A percentile compares a stretch with the other conserved stretches of the same genome.
Conservation (phyloP, 1,140 invertebrate species). For the Ceratina australensis region DNA sequence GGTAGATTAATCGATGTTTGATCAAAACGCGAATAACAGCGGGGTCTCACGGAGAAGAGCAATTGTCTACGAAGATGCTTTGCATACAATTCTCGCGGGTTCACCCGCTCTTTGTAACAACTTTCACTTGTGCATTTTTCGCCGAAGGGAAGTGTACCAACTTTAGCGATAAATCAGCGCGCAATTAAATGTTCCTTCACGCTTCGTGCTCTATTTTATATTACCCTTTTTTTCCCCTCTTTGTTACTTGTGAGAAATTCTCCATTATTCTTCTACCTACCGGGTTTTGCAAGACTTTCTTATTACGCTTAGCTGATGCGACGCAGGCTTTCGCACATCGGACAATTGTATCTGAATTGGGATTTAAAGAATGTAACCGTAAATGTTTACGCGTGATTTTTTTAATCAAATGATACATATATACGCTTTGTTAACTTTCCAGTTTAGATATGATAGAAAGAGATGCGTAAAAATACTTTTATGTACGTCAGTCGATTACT, state of each 20-base stretch:
- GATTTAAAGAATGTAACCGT: neutral
- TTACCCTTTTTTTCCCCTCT: slow-evolving; percentile 13
- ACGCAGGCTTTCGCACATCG: neutral
- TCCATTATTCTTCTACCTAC: neutral
- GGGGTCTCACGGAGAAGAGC: slow-evolving; percentile 48
- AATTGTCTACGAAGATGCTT: slow-evolving; percentile 30
- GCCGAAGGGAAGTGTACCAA: slow-evolving; percentile 40
- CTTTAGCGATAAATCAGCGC: slow-evolving; percentile 34
- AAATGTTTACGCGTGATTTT: too few relatives aligned
- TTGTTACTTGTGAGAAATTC: slow-evolving; percentile 13
- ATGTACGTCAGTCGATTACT: too few relatives aligned
- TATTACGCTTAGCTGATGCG: neutral
- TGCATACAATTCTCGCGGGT: slow-evolving; percentile 38
- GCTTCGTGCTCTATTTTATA: slow-evolving; percentile 16
- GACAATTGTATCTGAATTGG: neutral
- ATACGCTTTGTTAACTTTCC: too few relatives aligned
- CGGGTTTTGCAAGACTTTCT: slow-evolving; percentile 10
- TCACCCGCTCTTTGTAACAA: slow-evolving; percentile 11
- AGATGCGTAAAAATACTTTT: too few relatives aligned
- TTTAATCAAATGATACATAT: neutral
- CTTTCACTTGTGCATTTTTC: slow-evolving; percentile 35
- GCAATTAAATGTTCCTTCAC: slow-evolving; percentile 42
- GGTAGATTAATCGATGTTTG: slow-evolving; percentile 24
- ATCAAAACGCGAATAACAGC: slow-evolving; percentile 48
- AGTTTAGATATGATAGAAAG: too few relatives aligned